Conservation (phyloP, 2,113 vertebrate species). For the Pseudopipra pipra region DNA sequence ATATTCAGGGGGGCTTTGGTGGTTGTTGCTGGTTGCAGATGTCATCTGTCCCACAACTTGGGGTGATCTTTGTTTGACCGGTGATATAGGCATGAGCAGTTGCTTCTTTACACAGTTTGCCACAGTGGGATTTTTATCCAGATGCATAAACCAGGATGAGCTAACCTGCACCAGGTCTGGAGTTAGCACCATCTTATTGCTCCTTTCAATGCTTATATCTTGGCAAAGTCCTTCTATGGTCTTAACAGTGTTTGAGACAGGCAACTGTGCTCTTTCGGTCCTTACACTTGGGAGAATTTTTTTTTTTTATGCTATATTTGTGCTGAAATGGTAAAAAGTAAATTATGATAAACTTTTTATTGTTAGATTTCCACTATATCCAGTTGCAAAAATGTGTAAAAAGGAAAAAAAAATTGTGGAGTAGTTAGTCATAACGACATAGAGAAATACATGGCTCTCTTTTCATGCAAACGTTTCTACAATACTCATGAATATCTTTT, state of each 20-base stretch:
- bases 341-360: neutral
- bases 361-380: neutral
- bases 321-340: neutral
- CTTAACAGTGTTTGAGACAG: neutral
- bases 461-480: neutral
- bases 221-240: neutral
- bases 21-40: neutral
- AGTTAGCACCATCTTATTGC: neutral
- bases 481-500: neutral
- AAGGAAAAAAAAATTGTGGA: neutral
- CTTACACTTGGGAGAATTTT: neutral
- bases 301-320: neutral
- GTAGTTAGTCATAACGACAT: neutral
- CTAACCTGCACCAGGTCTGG: neutral
- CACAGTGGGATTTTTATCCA: neutral
- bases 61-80: neutral
- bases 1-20: fast-evolving
- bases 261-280: neutral
- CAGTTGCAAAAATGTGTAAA: neutral
- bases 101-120: neutral
- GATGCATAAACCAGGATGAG: fast-evolving
- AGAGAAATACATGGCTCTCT: neutral
- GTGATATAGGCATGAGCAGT: neutral
- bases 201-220: neutral
- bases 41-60: neutral